Base-by-base conservation (phyloP, 1,140 invertebrate species). In the Meloidogyne floridensis region DNA sequence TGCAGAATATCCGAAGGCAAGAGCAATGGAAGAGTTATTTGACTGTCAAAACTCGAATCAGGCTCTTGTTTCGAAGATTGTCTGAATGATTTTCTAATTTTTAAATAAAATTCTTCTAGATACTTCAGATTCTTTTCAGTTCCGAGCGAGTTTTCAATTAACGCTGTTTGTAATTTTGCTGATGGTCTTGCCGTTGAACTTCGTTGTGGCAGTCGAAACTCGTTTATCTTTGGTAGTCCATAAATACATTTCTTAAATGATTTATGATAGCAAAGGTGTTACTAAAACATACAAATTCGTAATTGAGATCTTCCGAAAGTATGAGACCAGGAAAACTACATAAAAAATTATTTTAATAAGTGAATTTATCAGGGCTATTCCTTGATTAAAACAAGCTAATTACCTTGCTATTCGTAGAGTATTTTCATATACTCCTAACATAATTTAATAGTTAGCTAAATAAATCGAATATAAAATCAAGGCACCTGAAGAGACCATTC, bases 231-330 rank as follows among this genome's bases (percentile, higher is more conserved):
- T 8, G 84, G 84, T 18, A 83, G 56, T 11, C 85, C 85, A 75
- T 86, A 84, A 42, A 82, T 18, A 73, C 86, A 86, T 75, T 83
- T 87, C 77, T 79, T 42, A 81, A 56, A 51, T 15, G 8, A 53
- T 18, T 4, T 10, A 7, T 5, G 7, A 20, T 79, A 15, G 43
- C 10, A 20, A 20, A 18, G 13, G 8, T 32, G 32, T 79, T 42
- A 11, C 11, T n/a, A 15, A 32, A 20, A 11, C 77, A 3, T 20
- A 79, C 77, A 77, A 86, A 86, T 51, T 83, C 87, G 51, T 87
- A 87, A 81, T 87, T 87, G n/a, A 84, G 77, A 76, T 86, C 86
- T n/a, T 86, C 86, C 56, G 72, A 74, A 13, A 86, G 77, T 51
- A 86, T 84, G 32, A 86, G 59, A 51, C 81, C 84, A 9, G 86